phyloP scores from a whole-genome alignment of 2,888 invertebrate genomes.

The Mystacides longicornis region DNA sequence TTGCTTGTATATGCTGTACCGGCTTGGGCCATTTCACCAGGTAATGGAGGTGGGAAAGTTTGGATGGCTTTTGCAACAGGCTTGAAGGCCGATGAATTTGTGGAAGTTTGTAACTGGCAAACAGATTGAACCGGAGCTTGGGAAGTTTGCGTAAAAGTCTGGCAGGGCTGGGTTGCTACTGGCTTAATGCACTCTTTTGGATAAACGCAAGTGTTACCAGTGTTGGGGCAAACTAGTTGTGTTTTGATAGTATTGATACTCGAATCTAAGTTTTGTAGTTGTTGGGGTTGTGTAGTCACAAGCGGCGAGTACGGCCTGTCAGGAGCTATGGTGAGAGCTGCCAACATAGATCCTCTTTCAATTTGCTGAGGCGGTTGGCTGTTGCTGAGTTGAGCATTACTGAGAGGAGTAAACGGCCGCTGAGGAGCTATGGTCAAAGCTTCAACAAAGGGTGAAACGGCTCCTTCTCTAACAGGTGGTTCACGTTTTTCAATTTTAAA shows the following conservation, averaged over 20 bases:
- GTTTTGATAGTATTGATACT: constrained; percentile 1
- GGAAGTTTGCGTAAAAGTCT: constrained; percentile 19
- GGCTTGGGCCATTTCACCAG: constrained; percentile 35
- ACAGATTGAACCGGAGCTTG: constrained; percentile 37
- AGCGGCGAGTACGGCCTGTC: constrained; percentile 54
- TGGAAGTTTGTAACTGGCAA: constrained; percentile 38
- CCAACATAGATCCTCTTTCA: constrained; percentile 46
- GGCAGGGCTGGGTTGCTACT: constrained; percentile 24
- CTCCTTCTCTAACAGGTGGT: constrained; percentile 34
- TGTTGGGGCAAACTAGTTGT: constrained; percentile 25
- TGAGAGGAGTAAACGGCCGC: constrained; percentile 53
- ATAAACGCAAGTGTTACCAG: not conserved
- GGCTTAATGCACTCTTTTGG: constrained; percentile 23
- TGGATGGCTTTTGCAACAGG: constrained; percentile 39
- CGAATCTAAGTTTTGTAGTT: not conserved
- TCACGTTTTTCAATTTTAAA: constrained; percentile 50
- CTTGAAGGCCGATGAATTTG: constrained; percentile 43
- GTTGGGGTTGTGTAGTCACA: constrained; percentile 35
- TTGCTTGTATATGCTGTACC: not conserved
- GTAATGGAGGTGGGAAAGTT: constrained; percentile 38
- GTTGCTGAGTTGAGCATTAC: no score
- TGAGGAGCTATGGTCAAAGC: constrained; percentile 64
- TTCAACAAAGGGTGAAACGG: constrained; percentile 56
- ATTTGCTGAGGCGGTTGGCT: constrained; percentile 34
- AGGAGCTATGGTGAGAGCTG: constrained; percentile 58